Base-by-base conservation (phyloP, 1,140 invertebrate genomes). In the Drosophila novamexicana region DNA sequence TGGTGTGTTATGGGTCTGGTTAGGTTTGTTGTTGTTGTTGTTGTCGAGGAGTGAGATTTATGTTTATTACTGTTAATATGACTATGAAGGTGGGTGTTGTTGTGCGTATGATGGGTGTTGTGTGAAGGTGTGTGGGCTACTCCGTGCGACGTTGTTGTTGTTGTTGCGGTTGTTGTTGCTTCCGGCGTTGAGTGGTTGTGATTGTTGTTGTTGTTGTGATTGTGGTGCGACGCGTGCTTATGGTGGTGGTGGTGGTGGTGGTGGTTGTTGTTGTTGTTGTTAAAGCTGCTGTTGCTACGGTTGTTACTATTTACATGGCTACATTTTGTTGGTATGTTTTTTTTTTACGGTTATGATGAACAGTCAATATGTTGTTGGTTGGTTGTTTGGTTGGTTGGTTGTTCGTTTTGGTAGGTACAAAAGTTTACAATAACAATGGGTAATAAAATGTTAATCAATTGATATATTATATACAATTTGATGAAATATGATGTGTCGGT, bases 301-400 rank as follows among this genome's bases (percentile, higher is more conserved):
- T 77, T 89, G 85, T 64, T 91, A 91, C 89, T 89, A 83, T 91
- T 89, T 91, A 91, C 84, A 91, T 85, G 85, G 81, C 89, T 91
- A 91, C 88, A 68, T 32, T 29, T 52, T 50, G 62, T 77, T 61
- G 22, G 22, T 54, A 75, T 66, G 63, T 49, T 77, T 22, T 52
- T 67, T 47, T 47, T 69, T 65, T 79, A 42, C 65, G 57, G 52
- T 71, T 82, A 73, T 78, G 78, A 78, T 63, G 75, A 85, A 86
- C 82, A 86, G 79, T 86, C 83, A 69, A 66, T 76, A 88, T 81
- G 85, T 81, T 70, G 75, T 78, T 80, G 67, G 61, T 71, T 72
- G 22, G 34, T 77, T 52, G 32, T 58, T 64, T 42, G 42, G 18
- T 72, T 71, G 47, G 54, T 42, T 75, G 58, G 45, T 64, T 63